Conservation (phyloP, 2,797 vertebrate genomes). For the Tokudaia muenninki region DNA sequence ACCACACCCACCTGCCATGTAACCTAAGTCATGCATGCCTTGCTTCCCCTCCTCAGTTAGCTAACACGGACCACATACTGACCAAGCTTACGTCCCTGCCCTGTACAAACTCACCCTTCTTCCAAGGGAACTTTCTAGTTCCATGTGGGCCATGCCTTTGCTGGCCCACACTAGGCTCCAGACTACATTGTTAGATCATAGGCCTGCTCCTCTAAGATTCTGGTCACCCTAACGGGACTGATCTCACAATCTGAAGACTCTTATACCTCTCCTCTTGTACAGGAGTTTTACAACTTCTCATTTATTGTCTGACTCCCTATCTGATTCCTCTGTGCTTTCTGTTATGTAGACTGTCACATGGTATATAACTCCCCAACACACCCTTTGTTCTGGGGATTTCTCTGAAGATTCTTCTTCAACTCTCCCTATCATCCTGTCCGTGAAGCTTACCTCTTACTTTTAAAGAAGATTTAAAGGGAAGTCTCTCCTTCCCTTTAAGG, state of each 20-base stretch:
- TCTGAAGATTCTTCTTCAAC: background rate
- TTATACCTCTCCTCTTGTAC: no score
- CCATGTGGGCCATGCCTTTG: background rate
- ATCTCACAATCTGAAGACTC: background rate
- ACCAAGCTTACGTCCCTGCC: background rate
- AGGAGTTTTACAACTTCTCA: background rate
- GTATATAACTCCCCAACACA: background rate
- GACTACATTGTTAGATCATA: background rate
- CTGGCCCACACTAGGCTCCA: background rate
- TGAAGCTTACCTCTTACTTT: background rate
- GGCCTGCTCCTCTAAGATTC: background rate
- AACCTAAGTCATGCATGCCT: background rate
- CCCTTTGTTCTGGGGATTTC: background rate
- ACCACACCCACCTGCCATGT: background rate
- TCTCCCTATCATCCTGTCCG: background rate
- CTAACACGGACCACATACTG: background rate
- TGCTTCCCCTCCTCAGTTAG: background rate
- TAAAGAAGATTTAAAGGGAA: background rate
- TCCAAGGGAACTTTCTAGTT: background rate
- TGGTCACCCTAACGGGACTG: background rate
- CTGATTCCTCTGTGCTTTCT: background rate
- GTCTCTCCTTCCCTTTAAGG: background rate
- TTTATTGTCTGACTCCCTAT: background rate
- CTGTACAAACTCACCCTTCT: no score
- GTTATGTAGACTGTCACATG: no score